Base-by-base conservation (phyloP, 2,113 vertebrate genomes). In the Platysteira castanea region DNA sequence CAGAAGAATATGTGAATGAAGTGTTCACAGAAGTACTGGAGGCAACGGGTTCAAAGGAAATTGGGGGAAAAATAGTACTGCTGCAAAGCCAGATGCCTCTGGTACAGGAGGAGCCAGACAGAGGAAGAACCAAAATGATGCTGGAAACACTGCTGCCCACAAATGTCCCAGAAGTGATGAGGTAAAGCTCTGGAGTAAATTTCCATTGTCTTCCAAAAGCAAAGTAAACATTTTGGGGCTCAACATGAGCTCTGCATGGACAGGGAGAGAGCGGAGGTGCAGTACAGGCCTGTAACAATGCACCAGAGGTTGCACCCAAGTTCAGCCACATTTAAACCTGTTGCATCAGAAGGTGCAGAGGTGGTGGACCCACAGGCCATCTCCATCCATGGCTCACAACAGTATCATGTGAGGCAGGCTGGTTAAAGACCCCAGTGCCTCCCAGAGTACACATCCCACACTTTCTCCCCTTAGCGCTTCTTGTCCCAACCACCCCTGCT, bases 141-240 rank as follows among this genome's bases (percentile, higher is more conserved):
- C 87, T 94, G 92, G 85, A 96, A 96, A 88, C 0, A 0, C 33
- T 90, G 52, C 79, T 88, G 60, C 79, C 52, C 76, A 68, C 79
- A 86, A 77, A 80, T 21, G 10, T 93, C 64, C 64, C 82, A 90
- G 71, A 33, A 92, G 82, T 0, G 11, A 96, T 88, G 82, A 91
- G 52, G 47, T 93, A 94, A 94, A 95, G n/a, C 52, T 95, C 68
- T 90, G 82, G 79, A 94, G 28, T 70, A 92, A 94, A 96, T 92
- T 95, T 93, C 73, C 90, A 88, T 81, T 95, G 90, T 94, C 79
- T 84, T 88, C 56, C 69, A 84, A 77, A 84, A 49, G 22, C 37
- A 67, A 93, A 92, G 42, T 67, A 93, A 96, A 84, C 76, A 78
- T 30, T 46, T 67, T 47, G 76, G 24, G 18, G 28, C 85, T 92